phyloP scores from a whole-genome alignment of 2,888 invertebrate genomes.

The Amiota communis region DNA sequence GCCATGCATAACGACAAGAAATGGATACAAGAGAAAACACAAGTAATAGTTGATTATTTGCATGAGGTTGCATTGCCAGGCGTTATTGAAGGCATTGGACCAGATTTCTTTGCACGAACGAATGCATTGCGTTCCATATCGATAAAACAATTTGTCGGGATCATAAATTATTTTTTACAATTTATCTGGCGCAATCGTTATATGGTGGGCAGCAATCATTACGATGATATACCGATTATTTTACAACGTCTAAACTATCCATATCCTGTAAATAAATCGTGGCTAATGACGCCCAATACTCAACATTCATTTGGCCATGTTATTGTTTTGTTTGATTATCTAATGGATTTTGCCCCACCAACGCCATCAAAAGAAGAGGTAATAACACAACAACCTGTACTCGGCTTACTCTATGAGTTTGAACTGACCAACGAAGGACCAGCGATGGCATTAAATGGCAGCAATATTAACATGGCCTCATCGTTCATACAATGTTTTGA shows the following conservation, averaged over 20 bases:
- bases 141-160: constrained; percentile 69
- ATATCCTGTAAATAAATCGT: constrained; percentile 69
- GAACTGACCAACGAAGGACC: constrained; percentile 47
- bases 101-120: constrained; percentile 57
- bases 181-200: constrained; percentile 64
- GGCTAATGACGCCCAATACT: constrained; percentile 71
- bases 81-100: constrained; percentile 49
- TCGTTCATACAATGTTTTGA: constrained; percentile 43
- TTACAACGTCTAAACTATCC: constrained; percentile 69
- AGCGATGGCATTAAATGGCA: constrained; percentile 43
- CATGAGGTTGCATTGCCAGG: constrained; percentile 40
- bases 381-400: neutral
- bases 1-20: constrained; percentile 67
- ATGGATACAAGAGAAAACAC: constrained; percentile 65
- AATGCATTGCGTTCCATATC: constrained; percentile 69
- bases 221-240: constrained; percentile 67
- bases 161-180: constrained; percentile 67
- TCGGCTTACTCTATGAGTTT: constrained; percentile 43
- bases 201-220: constrained; percentile 63
- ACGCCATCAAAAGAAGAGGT: constrained; percentile 17
- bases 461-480: constrained; percentile 23
- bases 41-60: constrained; percentile 64
- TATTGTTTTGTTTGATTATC: constrained; percentile 66
- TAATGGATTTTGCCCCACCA: constrained; percentile 64
- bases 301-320: constrained; percentile 70